Conservation (phyloP, 2,113 vertebrate species). For the Hydropotes inermis region DNA sequence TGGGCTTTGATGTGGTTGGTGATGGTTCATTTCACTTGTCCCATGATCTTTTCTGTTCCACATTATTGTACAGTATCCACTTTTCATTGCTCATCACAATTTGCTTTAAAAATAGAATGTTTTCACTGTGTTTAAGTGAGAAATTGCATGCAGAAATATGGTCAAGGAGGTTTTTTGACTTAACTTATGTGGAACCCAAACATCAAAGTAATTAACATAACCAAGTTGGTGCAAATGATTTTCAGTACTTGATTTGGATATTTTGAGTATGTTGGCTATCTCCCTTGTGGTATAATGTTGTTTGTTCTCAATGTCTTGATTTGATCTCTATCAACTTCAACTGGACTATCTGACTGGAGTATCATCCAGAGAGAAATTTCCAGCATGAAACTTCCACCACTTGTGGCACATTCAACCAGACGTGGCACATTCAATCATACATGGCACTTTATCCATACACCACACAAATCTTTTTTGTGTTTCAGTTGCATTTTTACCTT, state of each 20-base stretch:
- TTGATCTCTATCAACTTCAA: neutral
- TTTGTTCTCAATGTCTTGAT: neutral
- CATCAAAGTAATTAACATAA: neutral
- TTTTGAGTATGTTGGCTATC: neutral
- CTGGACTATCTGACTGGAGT: neutral
- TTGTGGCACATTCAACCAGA: neutral
- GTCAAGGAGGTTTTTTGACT: neutral
- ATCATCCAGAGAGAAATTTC: neutral
- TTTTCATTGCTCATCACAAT: neutral
- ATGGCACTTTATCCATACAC: neutral
- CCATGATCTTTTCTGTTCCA: neutral
- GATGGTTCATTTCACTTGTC: neutral
- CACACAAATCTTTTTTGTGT: neutral
- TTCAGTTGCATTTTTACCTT: neutral
- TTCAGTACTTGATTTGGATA: neutral
- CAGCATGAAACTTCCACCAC: neutral
- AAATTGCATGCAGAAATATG: neutral
- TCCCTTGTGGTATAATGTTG: neutral
- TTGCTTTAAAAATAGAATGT: neutral
- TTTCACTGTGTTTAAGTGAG: neutral
- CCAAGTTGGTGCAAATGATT: neutral
- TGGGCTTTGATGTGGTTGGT: neutral
- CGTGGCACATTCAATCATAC: neutral
- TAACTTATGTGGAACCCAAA: neutral
- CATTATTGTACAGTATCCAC: neutral